Evolutionary conservation across 2,113 vertebrate genomes (phyloP).

Genomic region (Nothoprocta perdicaria): DNA sequence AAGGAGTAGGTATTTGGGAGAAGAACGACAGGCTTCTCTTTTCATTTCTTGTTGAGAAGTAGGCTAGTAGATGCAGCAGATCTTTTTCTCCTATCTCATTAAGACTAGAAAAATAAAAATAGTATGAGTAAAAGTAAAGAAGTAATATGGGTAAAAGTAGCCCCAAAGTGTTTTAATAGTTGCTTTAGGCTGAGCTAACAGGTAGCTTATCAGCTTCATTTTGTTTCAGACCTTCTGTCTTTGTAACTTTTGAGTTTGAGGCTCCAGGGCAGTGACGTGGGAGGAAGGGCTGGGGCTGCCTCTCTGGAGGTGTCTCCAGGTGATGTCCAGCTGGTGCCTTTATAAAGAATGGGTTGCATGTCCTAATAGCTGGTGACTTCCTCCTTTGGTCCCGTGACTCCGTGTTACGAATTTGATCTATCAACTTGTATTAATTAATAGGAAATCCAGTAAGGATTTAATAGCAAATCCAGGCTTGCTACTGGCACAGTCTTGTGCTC

Average conservation of each 20-base stretch:
- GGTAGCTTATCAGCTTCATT: background rate
- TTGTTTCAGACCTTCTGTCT: background rate
- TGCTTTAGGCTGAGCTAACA: background rate
- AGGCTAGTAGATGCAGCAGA: background rate
- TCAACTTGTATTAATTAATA: background rate
- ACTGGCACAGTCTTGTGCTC: background rate
- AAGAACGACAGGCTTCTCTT: background rate
- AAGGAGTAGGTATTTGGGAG: no score
- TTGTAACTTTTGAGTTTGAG: background rate
- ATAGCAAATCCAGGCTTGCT: background rate
- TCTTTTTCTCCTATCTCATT: background rate
- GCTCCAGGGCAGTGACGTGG: background rate
- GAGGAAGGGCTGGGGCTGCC: background rate
- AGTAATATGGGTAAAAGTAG: background rate
- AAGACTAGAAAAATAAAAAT: background rate
- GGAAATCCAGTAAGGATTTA: background rate
- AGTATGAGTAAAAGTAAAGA: no score
- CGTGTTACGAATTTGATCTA: background rate
- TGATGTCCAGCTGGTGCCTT: background rate
- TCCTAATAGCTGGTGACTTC: background rate
- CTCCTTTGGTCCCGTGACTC: background rate
- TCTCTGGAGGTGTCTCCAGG: background rate
- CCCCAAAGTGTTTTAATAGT: background rate
- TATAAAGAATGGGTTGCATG: background rate
- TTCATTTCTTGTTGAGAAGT: background rate